Conservation (phyloP, 2,113 vertebrate species). For the Garra rufa region DNA sequence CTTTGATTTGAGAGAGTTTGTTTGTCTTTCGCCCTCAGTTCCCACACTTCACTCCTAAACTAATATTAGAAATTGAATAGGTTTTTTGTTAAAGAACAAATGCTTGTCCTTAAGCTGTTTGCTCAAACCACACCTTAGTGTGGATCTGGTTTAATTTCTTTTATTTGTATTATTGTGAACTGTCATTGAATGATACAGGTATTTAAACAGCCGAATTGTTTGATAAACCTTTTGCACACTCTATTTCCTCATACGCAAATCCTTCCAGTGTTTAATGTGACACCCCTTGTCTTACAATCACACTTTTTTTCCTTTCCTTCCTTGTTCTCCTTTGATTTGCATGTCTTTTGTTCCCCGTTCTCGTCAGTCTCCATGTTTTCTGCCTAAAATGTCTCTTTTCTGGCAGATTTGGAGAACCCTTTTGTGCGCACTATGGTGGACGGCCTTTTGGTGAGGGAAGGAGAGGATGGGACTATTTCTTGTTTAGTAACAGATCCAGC, state of each 20-base stretch:
- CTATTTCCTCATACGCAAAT: not conserved
- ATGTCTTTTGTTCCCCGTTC: not conserved
- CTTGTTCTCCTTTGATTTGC: not conserved
- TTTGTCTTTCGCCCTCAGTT: not conserved
- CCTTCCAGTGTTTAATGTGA: not conserved
- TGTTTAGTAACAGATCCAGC: conserved; percentile 76
- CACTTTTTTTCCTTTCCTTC: not conserved
- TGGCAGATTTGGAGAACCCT: conserved; percentile 52
- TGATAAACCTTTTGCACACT: not conserved
- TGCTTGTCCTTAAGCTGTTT: conserved; percentile 18
- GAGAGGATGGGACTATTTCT: conserved; percentile 71
- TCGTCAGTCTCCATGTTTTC: not conserved
- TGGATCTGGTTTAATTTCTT: not conserved
- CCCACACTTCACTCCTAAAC: conserved; percentile 12
- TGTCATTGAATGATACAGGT: not conserved
- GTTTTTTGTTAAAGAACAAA: conserved; percentile 13
- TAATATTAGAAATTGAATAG: conserved; percentile 24
- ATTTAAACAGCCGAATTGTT: not conserved
- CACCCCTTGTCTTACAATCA: not conserved
- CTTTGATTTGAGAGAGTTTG: not conserved
- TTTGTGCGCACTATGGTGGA: conserved; percentile 73
- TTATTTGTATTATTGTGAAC: conserved; percentile 15
- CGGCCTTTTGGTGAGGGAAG: conserved; percentile 67
- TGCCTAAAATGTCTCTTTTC: not conserved
- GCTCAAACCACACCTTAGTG: conserved; percentile 24